These are phyloP conservation scores for Beroe ovata DNA, from an alignment of 37 sponge, comb jelly and placozoan genomes.

Conservation along the genomic window DNA sequence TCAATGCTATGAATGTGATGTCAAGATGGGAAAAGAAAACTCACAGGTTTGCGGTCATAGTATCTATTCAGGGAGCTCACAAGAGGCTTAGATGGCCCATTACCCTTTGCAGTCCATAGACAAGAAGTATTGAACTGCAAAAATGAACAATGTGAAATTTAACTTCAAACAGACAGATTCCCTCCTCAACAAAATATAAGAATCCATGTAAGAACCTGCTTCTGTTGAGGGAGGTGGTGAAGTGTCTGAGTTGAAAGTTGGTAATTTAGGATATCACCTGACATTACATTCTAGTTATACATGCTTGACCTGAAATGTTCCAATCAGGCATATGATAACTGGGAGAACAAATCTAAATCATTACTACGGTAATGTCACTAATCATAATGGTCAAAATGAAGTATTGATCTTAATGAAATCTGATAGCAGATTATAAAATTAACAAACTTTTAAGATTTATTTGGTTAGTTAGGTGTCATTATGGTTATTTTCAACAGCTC, in stretches of 20 bases:
- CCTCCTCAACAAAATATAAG: neutral
- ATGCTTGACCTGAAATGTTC: neutral
- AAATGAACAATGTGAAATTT: too few relatives aligned
- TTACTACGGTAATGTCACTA: too few relatives aligned
- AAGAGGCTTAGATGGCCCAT: neutral
- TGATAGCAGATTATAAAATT: too few relatives aligned
- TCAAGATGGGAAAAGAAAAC: too few relatives aligned
- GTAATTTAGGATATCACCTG: conserved; percentile 41
- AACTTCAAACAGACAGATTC: too few relatives aligned
- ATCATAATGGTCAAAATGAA: too few relatives aligned
- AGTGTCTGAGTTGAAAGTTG: conserved; percentile 38
- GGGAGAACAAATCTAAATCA: too few relatives aligned
- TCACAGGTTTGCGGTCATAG: conserved; percentile 8
- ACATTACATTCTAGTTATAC: conserved; percentile 4
- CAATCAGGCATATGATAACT: neutral
- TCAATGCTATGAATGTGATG: too few relatives aligned
- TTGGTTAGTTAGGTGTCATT: too few relatives aligned
- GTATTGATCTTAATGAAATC: too few relatives aligned
- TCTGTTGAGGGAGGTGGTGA: conserved; percentile 50
- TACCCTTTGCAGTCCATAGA: conserved; percentile 10
- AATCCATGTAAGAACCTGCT: neutral
- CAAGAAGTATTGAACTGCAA: conserved; percentile 29
- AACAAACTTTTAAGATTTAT: too few relatives aligned
- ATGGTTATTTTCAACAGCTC: too few relatives aligned
- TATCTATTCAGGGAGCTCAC: conserved; percentile 32